Base-by-base conservation (phyloP, 2,797 vertebrate species). In the Enoplosus armatus region DNA sequence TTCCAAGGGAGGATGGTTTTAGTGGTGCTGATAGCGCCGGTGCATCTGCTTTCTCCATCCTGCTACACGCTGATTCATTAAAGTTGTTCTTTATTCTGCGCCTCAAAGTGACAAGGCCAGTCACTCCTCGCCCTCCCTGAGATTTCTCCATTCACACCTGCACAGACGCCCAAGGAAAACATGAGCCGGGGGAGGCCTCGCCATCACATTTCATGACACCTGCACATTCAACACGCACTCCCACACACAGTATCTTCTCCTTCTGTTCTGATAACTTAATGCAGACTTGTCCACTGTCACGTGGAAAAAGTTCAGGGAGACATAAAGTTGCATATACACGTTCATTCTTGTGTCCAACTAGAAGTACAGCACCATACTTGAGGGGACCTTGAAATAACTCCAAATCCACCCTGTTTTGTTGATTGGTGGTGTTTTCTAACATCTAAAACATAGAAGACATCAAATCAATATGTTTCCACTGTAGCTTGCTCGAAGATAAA, bases 91-190 rank as follows among this genome's bases (percentile, higher is more conserved):
- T 84, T 82, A 64, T 66, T 89, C 72, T 75, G 29, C 69, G 75
- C 65, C 83, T 89, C 84, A 75, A 72, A 82, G 83, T 79, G 75
- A 85, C 75, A 71, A 16, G 55, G 64, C 56, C 82, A 59, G 73
- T 95, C 94, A 90, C 84, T 96, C 94, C 61, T 87, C 93, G 55
- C 91, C 80, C 68, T 89, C 85, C 76, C 93, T 94, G 91, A 94
- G 82, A 85, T 81, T 77, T 82, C 81, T 94, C 92, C 84, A 60
- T 88, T 92, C 91, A 87, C 93, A 89, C 92, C 88, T 86, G 72
- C 67, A 60, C 41, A 77, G 77, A 81, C 85, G 87, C 83, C 92
- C 77, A 90, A 93, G 53, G 62, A 94, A 93, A 93, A 93, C 90
- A 93, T 20, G 61, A 78, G 70, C 41, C 4, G 2, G 54, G 54